Conservation (phyloP, 2,888 invertebrate species). For the Merodon equestris region DNA sequence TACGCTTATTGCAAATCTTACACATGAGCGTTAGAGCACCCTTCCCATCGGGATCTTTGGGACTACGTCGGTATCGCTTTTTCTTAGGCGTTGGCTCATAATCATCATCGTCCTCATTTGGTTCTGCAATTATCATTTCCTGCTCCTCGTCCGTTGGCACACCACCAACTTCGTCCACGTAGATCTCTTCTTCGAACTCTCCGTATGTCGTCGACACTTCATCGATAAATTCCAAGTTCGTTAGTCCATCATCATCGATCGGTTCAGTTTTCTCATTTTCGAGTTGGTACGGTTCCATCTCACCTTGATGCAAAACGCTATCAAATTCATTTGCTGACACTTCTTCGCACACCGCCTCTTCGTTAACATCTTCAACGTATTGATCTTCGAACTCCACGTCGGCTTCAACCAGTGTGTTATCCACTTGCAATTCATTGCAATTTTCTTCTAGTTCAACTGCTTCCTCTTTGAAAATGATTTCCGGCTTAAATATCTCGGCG, state of each 20-base stretch:
- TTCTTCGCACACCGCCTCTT: constrained; percentile 34
- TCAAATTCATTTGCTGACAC: constrained; percentile 12
- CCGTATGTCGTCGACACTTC: constrained; percentile 30
- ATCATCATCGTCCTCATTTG: constrained; percentile 23
- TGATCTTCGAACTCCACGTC: constrained; percentile 44
- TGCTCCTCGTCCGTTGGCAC: constrained; percentile 17
- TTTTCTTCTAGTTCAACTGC: constrained; percentile 20
- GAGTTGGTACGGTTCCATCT: constrained; percentile 28
- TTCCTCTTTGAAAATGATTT: constrained; percentile 36
- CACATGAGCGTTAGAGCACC: constrained; percentile 48
- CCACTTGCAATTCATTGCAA: constrained; percentile 4
- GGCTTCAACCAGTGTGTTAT: constrained; percentile 13
- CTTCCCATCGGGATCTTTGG: constrained; percentile 48
- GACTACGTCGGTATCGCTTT: constrained; percentile 29
- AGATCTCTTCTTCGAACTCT: constrained; percentile 51
- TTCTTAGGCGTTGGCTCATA: constrained; percentile 26
- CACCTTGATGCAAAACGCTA: neutral
- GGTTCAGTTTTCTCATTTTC: constrained; percentile 1
- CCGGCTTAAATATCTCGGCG: constrained; percentile 40
- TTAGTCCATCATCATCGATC: constrained; percentile 8
- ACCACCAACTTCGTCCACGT: constrained; percentile 37
- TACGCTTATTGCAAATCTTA: constrained; percentile 60
- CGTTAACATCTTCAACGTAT: constrained; percentile 48
- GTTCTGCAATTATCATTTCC: neutral
- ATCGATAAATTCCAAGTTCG: constrained; percentile 48